Conservation (phyloP, 2,888 invertebrate genomes). For the Rhaphigaster nebulosa region DNA sequence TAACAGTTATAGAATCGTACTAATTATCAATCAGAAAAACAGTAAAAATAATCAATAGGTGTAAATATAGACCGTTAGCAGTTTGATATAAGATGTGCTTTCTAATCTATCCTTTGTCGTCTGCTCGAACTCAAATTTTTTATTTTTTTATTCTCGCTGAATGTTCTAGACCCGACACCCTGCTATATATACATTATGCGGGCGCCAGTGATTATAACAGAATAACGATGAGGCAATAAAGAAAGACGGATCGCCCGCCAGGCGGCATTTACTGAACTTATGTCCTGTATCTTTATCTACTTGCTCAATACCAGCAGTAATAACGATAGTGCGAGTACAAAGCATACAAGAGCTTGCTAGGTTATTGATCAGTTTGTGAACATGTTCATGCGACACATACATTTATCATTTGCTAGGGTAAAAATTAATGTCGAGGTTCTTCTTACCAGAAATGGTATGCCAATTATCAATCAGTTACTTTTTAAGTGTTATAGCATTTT, state of each 20-base stretch:
- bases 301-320: neutral
- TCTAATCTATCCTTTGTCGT: neutral
- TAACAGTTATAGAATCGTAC: too few relatives aligned
- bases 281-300: conserved; percentile 1
- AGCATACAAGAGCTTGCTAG: neutral
- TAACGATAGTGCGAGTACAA: neutral
- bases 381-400: neutral
- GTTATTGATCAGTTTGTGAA: neutral
- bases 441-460: too few relatives aligned
- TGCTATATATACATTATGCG: conserved; percentile 26
- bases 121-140: neutral
- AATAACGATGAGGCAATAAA: conserved; percentile 37
- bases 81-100: too few relatives aligned
- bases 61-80: too few relatives aligned
- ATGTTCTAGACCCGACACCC: neutral
- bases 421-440: neutral
- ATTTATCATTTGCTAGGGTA: neutral
- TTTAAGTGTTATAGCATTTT: too few relatives aligned
- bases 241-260: neutral
- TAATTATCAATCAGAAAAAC: too few relatives aligned
- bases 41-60: too few relatives aligned
- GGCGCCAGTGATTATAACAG: conserved; percentile 41
- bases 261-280: neutral
- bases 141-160: neutral
- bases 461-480: too few relatives aligned